A percentile compares a stretch with the other conserved stretches of the same genome.
phyloP scores from a whole-genome alignment of 2,888 invertebrate species.

The Cheilosia impressa region DNA sequence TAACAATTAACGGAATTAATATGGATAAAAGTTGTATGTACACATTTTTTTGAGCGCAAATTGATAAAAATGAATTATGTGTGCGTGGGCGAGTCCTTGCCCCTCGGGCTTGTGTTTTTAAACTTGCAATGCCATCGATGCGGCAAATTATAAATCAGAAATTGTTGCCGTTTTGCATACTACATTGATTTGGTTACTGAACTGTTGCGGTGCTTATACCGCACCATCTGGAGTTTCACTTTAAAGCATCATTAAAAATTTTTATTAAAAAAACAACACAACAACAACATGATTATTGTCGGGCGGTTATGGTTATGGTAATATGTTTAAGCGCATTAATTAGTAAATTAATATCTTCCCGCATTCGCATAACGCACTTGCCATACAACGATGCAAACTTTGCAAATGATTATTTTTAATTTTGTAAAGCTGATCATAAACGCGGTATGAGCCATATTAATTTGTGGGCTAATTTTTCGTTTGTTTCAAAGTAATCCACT shows the following conservation, averaged over 20 bases:
- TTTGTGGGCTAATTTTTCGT: background rate
- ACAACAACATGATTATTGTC: background rate
- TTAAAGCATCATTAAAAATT: constrained; percentile 35
- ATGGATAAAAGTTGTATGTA: constrained; percentile 52
- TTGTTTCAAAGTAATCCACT: background rate
- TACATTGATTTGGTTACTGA: constrained; percentile 31
- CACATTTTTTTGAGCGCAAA: constrained; percentile 32
- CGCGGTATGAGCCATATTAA: background rate
- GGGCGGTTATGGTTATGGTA: constrained; percentile 13
- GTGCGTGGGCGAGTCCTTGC: background rate
- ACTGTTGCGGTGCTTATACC: constrained; percentile 4
- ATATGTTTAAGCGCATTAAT: constrained; percentile 39
- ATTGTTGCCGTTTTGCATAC: constrained; percentile 23
- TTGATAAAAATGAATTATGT: constrained; percentile 51
- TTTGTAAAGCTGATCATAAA: background rate
- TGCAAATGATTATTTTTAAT: no score
- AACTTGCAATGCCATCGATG: constrained; percentile 56
- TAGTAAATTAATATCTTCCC: constrained; percentile 37
- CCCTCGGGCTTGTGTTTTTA: constrained; percentile 32
- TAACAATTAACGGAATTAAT: constrained; percentile 71
- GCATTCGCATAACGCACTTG: background rate
- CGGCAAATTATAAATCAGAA: constrained; percentile 44
- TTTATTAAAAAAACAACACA: background rate
- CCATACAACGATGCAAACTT: no score
- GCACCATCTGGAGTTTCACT: constrained; percentile 51